Percentiles rank a stretch among this genome's conserved stretches.
phyloP scores from a whole-genome alignment of 2,888 invertebrate species.

The Rhopalosiphum nymphaeae region DNA sequence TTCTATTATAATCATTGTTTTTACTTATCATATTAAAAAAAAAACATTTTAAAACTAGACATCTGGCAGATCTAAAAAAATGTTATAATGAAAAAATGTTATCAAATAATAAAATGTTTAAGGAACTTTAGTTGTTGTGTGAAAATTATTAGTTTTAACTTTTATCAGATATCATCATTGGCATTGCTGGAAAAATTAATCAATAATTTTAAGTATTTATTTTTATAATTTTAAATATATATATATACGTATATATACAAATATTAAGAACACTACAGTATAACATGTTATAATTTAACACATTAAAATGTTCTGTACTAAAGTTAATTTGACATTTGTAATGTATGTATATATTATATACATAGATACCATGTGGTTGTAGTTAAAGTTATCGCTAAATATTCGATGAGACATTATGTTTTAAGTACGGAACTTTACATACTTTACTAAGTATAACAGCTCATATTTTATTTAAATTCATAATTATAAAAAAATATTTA shows the following conservation, averaged over 20 bases:
- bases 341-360: constrained; percentile 1
- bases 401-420: not conserved
- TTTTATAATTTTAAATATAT: not conserved
- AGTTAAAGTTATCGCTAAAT: not conserved
- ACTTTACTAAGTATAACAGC: not conserved
- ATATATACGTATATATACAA: not conserved
- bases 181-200: not conserved
- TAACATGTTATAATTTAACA: not conserved
- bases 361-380: no score
- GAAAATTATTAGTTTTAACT: not conserved
- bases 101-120: not conserved
- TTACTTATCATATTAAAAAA: not conserved
- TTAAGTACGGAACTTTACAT: not conserved
- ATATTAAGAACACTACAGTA: not conserved
- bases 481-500: not conserved
- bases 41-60: not conserved
- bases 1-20: not conserved
- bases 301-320: not conserved
- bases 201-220: not conserved
- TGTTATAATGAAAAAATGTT: not conserved
- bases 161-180: not conserved
- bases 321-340: not conserved
- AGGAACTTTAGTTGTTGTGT: not conserved
- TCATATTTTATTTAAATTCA: not conserved
- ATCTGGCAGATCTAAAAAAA: not conserved